These are phyloP conservation scores for Mormyrus lacerda DNA, from an alignment of 2,113 vertebrate species.

Conservation along the genomic window DNA sequence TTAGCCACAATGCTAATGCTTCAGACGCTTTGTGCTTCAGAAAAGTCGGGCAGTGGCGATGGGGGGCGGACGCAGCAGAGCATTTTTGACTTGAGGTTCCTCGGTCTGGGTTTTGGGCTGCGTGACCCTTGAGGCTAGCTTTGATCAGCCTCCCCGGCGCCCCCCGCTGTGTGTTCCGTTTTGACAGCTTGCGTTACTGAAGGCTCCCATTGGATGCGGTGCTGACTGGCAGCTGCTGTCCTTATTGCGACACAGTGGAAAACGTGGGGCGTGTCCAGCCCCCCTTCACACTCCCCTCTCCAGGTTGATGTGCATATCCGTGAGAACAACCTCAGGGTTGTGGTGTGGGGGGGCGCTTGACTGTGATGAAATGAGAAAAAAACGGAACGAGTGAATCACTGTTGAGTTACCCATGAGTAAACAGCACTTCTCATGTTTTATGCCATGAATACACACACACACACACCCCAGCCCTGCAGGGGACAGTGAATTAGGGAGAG, in stretches of 20 bases:
- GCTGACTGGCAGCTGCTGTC: neutral
- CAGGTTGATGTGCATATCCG: neutral
- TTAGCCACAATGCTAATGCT: neutral
- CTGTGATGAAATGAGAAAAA: neutral
- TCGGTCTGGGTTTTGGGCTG: neutral
- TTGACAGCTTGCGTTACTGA: neutral
- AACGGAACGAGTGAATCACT: neutral
- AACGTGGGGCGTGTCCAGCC: neutral
- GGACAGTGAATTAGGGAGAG: neutral
- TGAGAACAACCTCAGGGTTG: neutral
- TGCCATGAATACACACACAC: neutral
- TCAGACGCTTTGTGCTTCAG: neutral
- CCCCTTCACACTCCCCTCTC: neutral
- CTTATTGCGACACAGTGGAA: neutral
- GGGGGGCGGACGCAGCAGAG: neutral
- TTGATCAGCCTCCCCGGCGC: neutral
- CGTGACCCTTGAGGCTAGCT: neutral
- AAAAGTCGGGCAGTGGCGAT: neutral
- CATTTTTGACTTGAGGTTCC: neutral
- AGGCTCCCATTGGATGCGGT: neutral
- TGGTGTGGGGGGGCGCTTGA: neutral
- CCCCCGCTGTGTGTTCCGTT: neutral
- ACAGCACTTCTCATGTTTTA: constrained; percentile 1
- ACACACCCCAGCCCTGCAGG: neutral
- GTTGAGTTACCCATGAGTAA: neutral